Percentiles rank a stretch among this genome's conserved stretches.
Evolutionary conservation across 2,888 invertebrate genomes (phyloP).

Genomic region (Pasiphila rectangulata): DNA sequence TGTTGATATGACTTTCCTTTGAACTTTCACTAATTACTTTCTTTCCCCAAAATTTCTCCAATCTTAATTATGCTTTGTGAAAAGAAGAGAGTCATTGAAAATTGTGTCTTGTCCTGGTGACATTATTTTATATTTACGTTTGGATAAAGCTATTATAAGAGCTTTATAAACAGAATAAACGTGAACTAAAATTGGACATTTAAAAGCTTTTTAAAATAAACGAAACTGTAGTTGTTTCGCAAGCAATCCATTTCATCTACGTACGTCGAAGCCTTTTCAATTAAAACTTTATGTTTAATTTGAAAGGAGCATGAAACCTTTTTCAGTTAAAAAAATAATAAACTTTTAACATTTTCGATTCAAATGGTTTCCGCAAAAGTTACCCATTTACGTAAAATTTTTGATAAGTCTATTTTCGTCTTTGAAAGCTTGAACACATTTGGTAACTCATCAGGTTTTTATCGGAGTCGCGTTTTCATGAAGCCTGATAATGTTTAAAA

Average conservation of each 20-base stretch:
- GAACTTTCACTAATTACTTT: no score
- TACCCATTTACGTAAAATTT: constrained; percentile 23
- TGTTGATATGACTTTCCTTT: no score
- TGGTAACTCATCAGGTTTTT: constrained; percentile 13
- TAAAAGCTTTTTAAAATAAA: background rate
- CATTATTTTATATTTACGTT: no score
- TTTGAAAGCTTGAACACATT: constrained; percentile 13
- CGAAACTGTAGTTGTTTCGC: background rate
- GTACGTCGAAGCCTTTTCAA: constrained; percentile 34
- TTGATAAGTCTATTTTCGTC: constrained; percentile 20
- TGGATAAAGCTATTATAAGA: no score
- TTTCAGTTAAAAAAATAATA: constrained; percentile 24
- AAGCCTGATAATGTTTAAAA: no score
- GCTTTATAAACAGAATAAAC: no score
- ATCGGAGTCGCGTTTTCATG: no score
- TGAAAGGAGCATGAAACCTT: constrained; percentile 22
- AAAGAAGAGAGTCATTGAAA: no score
- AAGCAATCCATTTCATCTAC: constrained; percentile 27
- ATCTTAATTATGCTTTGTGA: no score
- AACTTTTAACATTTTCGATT: constrained; percentile 22
- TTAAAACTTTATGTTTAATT: constrained; percentile 36
- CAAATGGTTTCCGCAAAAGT: constrained; percentile 23
- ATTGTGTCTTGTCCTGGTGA: no score
- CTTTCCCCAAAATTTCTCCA: no score
- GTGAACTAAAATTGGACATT: background rate